These are phyloP conservation scores for Nanorana parkeri DNA, from an alignment of 2,113 vertebrate genomes.

Conservation along the genomic window DNA sequence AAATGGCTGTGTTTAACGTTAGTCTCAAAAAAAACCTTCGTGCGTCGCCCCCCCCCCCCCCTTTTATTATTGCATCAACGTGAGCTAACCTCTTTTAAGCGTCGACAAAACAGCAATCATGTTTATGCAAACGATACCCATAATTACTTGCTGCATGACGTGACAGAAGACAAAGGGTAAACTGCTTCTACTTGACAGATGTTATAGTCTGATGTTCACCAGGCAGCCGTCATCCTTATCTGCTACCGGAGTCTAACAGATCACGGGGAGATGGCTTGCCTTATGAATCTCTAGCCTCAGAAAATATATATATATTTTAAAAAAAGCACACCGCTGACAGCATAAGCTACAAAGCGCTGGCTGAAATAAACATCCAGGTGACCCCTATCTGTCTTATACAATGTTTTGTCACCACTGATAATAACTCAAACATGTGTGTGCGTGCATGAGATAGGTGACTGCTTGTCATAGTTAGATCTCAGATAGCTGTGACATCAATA, in stretches of 20 bases:
- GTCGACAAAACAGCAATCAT: neutral
- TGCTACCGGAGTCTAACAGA: slow-evolving; percentile 15
- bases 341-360: slow-evolving; percentile 18
- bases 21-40: too few species aligned
- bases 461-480: slow-evolving; percentile 17
- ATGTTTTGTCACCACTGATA: slow-evolving; percentile 27
- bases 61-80: neutral
- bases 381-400: slow-evolving; percentile 40
- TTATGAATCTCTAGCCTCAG: slow-evolving; percentile 16
- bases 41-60: too few species aligned
- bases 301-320: neutral
- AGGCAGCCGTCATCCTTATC: slow-evolving; percentile 37
- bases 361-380: neutral
- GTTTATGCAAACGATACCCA: neutral
- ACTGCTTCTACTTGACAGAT: slow-evolving; percentile 19
- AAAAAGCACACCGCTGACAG: slow-evolving; percentile 19
- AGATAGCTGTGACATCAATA: slow-evolving; percentile 4
- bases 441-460: slow-evolving; percentile 22
- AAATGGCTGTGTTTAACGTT: neutral
- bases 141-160: neutral
- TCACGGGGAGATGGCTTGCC: slow-evolving; percentile 21
- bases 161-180: slow-evolving; percentile 21
- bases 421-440: slow-evolving; percentile 16
- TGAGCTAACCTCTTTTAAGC: neutral
- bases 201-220: neutral